These are phyloP conservation scores for Luscinia megarhynchos DNA, from an alignment of 2,797 vertebrate genomes.

Conservation along the genomic window DNA sequence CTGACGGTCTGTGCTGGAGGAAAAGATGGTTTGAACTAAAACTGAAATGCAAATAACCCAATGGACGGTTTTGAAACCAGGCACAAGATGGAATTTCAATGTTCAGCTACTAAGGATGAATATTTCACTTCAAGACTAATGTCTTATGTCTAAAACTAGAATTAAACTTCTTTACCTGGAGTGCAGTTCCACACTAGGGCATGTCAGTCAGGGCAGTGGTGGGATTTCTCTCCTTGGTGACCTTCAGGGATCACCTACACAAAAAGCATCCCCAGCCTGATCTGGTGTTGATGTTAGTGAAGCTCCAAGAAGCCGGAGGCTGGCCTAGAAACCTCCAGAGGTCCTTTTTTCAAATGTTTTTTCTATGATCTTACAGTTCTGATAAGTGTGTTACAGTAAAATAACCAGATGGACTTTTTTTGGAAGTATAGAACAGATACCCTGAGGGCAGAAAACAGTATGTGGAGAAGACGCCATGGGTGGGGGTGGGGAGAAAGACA, in stretches of 20 bases:
- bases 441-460: constrained; percentile 67
- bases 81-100: not conserved
- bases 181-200: not conserved
- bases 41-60: not conserved
- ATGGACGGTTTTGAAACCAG: not conserved
- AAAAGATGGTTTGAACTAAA: not conserved
- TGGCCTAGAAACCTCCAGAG: constrained; percentile 48
- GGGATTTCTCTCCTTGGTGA: constrained; percentile 22
- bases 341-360: constrained; percentile 26
- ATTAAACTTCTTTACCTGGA: not conserved
- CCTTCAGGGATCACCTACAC: constrained; percentile 1
- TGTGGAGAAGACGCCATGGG: constrained; percentile 28
- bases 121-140: not conserved
- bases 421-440: constrained; percentile 64
- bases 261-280: not conserved
- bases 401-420: constrained; percentile 67
- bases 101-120: not conserved
- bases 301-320: not conserved
- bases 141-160: not conserved
- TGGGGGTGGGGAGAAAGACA: constrained; percentile 14
- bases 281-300: constrained; percentile 3
- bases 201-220: not conserved
- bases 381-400: constrained; percentile 58
- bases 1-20: not conserved
- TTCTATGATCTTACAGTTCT: constrained; percentile 56